Evolutionary conservation across 2,888 invertebrate genomes (phyloP), one percentile per base, ranked within the genome.

Genomic region (Vanessa cardui): DNA sequence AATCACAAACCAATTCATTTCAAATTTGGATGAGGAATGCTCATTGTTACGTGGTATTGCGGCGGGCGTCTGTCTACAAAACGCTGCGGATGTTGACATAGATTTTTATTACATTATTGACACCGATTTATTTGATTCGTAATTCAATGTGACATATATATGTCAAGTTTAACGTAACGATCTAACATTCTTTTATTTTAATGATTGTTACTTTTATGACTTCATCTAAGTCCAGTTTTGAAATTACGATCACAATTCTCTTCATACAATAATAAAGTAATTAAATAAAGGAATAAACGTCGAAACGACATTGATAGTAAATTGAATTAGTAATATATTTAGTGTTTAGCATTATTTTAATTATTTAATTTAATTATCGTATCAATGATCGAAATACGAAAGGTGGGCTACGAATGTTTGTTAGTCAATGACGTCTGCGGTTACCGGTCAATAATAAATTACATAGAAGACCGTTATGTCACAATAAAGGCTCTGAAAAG

Each of bases 1-100:
- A 62, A 66, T 64, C 71, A 66, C 67, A 68, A 72, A 64, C 58
- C 39, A 63, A 70, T 71, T 69, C 63, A 64, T 64, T 68, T 64
- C 71, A 62, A 71, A 74, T 76, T 73, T 74, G 74, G 70, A 58
- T n/a, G 58, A 72, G 70, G 73, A 74, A 76, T 76, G 73, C 65
- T 73, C 72, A 76, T 76, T 76, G 74, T 76, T 66, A 69, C 64
- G 71, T 66, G 49, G 67, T 59, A 62, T 63, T 60, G 70, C 61
- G 70, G 58, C 71, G 67, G 59, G 63, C 58, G 65, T 58, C 69
- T 63, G 70, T 67, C 62, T 68, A 69, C 70, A 71, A 70, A 71
- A 66, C 67, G 63, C 44, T 68, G 62, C 61, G 66, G 65, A 72
- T 68, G 62, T 64, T 68, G 65, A 72, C 66, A 72, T 60, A 66